A percentile compares a stretch with the other conserved stretches of the same genome.
phyloP scores from a whole-genome alignment of 2,113 vertebrate species.

The Oncorhynchus keta region DNA sequence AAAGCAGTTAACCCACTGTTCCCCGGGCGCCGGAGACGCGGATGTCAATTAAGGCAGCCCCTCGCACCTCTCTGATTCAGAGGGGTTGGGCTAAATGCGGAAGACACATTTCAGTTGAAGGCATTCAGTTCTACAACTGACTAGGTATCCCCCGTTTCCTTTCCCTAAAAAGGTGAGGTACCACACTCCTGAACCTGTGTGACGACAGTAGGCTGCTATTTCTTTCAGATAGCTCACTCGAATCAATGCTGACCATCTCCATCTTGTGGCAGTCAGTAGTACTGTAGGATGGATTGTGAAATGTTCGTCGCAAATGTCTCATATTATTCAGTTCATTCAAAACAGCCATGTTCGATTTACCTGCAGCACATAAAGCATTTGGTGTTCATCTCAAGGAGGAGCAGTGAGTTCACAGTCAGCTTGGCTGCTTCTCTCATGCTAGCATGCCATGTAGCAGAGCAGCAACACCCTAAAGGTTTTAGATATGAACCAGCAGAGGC shows the following conservation, averaged over 20 bases:
- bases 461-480: conserved; percentile 3
- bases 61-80: no score
- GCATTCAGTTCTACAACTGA: no score
- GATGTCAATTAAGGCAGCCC: no score
- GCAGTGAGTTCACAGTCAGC: not conserved
- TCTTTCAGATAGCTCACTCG: not conserved
- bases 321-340: not conserved
- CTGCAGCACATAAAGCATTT: not conserved
- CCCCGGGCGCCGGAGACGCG: no score
- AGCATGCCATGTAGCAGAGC: not conserved
- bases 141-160: no score
- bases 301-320: conserved; percentile 15
- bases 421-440: not conserved
- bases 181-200: no score
- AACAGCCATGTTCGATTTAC: not conserved
- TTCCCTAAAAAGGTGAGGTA: no score
- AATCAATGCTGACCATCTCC: conserved; percentile 14
- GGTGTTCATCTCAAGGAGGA: not conserved
- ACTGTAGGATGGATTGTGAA: conserved; percentile 39
- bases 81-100: no score
- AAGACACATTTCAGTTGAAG: no score
- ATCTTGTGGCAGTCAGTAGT: conserved; percentile 53
- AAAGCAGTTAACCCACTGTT: no score
- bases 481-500: conserved; percentile 10
- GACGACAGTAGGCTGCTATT: no score